Percentiles rank a stretch among this genome's conserved stretches.
These are phyloP conservation scores for Drosophila virilis DNA, from an alignment of 1,140 invertebrate genomes.

Conservation along the genomic window DNA sequence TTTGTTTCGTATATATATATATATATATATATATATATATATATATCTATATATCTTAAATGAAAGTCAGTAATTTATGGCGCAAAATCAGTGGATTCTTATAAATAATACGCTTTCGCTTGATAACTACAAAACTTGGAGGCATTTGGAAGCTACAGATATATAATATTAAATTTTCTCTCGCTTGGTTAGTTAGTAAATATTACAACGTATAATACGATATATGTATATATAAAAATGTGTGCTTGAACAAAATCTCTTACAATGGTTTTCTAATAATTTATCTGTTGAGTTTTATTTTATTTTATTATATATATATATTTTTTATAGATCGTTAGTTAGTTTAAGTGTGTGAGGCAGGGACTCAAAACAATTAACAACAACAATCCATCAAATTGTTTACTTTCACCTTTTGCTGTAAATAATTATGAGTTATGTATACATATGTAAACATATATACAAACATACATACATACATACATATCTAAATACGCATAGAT, in stretches of 20 bases:
- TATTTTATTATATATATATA: constrained; percentile 23
- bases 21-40: too few relatives aligned
- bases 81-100: constrained; percentile 44
- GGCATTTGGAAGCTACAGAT: constrained; percentile 35
- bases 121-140: constrained; percentile 18
- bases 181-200: constrained; percentile 37
- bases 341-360: constrained; percentile 41
- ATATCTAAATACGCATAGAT: constrained; percentile 33
- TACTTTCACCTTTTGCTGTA: constrained; percentile 78
- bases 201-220: constrained; percentile 37
- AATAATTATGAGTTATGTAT: constrained; percentile 59
- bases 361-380: constrained; percentile 69
- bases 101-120: constrained; percentile 34
- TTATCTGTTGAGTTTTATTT: constrained; percentile 23
- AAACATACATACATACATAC: constrained; percentile 33
- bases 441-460: constrained; percentile 50
- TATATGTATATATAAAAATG: constrained; percentile 12
- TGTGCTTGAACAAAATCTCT: constrained; percentile 23
- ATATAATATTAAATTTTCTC: constrained; percentile 18
- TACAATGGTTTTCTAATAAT: constrained; percentile 15
- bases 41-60: constrained; percentile 14
- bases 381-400: constrained; percentile 79
- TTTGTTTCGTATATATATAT: constrained; percentile 18
- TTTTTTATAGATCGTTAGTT: constrained; percentile 20
- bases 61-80: constrained; percentile 75